These are phyloP conservation scores for Atrichornis clamosus DNA, from an alignment of 2,113 vertebrate species.

Conservation along the genomic window DNA sequence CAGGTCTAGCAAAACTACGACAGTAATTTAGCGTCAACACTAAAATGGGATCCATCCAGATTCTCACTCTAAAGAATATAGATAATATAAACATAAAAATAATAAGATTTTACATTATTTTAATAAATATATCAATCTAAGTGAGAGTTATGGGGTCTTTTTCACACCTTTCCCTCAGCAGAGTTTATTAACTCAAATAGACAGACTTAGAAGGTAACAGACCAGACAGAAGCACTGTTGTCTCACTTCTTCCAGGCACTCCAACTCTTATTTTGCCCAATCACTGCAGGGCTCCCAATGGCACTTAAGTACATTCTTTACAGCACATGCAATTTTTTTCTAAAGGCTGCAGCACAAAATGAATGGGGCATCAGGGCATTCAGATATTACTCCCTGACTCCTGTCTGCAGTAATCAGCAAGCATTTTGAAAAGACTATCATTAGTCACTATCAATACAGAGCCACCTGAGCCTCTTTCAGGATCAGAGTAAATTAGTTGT, in stretches of 20 bases:
- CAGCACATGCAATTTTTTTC: not conserved
- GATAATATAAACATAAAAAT: not conserved
- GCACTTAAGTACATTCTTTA: not conserved
- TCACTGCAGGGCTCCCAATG: not conserved
- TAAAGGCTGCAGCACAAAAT: not conserved
- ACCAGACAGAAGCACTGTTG: not conserved
- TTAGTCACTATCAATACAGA: not conserved
- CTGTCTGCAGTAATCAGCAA: not conserved
- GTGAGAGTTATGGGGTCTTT: not conserved
- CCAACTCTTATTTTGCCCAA: not conserved
- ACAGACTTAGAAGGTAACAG: not conserved
- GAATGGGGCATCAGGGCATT: not conserved
- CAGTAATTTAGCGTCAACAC: not conserved
- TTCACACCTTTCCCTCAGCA: not conserved
- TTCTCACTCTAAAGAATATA: rapidly evolving
- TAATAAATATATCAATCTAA: not conserved
- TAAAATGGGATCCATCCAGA: not conserved
- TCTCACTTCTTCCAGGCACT: not conserved
- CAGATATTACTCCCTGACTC: not conserved
- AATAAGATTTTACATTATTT: not conserved
- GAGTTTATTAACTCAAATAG: not conserved
- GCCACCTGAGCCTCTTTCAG: not conserved
- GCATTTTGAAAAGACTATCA: not conserved
- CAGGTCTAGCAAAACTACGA: too few relatives aligned
- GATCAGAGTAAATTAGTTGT: not conserved